Evolutionary conservation across 2,888 invertebrate genomes (phyloP).

Genomic region (Frankliniella intonsa): DNA sequence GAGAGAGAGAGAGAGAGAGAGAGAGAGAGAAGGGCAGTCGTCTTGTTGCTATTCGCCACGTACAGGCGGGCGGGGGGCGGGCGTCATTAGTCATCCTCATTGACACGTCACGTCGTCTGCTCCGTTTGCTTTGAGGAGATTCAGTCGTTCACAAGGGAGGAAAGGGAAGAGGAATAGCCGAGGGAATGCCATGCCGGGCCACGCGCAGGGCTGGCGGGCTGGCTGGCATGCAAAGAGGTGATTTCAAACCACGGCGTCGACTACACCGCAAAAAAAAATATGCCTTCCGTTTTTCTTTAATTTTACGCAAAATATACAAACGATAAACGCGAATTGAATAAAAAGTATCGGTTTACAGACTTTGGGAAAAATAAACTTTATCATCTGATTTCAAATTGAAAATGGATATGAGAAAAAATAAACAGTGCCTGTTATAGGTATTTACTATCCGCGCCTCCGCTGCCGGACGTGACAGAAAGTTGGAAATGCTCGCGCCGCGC

Average conservation of each 20-base stretch:
- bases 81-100: conserved; percentile 16
- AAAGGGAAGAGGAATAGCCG: background rate
- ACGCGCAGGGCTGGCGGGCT: background rate
- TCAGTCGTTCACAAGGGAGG: background rate
- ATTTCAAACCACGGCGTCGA: no score
- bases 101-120: conserved; percentile 21
- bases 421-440: background rate
- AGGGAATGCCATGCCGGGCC: background rate
- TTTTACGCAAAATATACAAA: no score
- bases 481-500: background rate
- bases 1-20: no score
- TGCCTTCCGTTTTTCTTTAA: no score
- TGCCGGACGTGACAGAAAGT: background rate
- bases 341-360: no score
- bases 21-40: background rate
- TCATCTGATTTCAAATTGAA: background rate
- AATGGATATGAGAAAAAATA: background rate
- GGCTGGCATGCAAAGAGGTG: background rate
- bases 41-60: background rate
- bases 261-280: no score
- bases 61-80: background rate
- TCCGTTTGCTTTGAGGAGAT: background rate
- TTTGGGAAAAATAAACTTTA: no score
- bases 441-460: no score
- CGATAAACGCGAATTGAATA: no score